A percentile compares a stretch with the other conserved stretches of the same genome.
These are phyloP conservation scores for Mormyrus lacerda DNA, from an alignment of 2,113 vertebrate species.

Conservation along the genomic window DNA sequence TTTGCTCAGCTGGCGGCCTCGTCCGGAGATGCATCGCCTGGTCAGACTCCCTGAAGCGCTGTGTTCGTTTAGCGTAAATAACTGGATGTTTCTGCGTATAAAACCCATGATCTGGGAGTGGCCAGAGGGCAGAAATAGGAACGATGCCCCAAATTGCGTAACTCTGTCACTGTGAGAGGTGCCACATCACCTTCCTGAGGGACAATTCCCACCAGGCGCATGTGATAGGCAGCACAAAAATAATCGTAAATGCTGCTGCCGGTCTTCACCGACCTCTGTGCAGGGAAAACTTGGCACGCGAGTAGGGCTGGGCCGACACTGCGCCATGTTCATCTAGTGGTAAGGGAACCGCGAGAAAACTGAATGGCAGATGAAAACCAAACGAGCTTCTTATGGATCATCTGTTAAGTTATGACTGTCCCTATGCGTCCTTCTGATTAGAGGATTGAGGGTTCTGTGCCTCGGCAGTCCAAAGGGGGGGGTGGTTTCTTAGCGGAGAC, in stretches of 20 bases:
- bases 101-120: not conserved
- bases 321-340: not conserved
- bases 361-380: not conserved
- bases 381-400: not conserved
- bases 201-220: not conserved
- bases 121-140: not conserved
- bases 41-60: not conserved
- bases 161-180: not conserved
- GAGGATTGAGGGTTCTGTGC: not conserved
- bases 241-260: not conserved
- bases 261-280: not conserved
- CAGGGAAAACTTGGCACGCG: not conserved
- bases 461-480: not conserved
- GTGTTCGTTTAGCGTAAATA: not conserved
- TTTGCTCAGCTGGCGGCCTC: not conserved
- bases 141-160: not conserved
- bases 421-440: not conserved
- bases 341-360: not conserved
- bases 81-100: not conserved
- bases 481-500: not conserved
- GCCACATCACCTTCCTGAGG: not conserved
- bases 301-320: not conserved
- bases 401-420: not conserved
- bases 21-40: not conserved
- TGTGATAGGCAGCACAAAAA: not conserved